Conservation (phyloP, 2,888 invertebrate genomes). For the Ectemnius continuus region DNA sequence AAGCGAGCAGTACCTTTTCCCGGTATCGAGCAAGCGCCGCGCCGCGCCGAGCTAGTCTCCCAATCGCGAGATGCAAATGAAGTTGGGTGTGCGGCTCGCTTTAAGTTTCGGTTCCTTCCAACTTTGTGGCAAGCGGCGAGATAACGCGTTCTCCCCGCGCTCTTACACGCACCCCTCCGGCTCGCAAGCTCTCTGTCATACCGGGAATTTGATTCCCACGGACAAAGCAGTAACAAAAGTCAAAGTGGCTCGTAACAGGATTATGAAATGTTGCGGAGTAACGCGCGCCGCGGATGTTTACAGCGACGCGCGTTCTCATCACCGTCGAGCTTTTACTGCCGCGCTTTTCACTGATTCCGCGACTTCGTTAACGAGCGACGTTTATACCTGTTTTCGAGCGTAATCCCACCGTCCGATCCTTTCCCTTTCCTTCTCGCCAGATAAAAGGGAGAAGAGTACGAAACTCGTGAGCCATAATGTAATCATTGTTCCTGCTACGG, state of each 20-base stretch:
- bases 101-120: no score
- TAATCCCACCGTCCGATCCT: conserved; percentile 23
- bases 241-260: conserved; percentile 64
- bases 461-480: conserved; percentile 21
- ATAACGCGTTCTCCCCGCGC: conserved; percentile 26
- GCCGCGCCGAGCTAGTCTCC: no score
- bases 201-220: conserved; percentile 58
- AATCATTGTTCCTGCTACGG: conserved; percentile 41
- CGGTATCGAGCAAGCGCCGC: no score
- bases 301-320: conserved; percentile 50
- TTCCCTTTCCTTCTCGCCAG: conserved; percentile 31
- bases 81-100: no score
- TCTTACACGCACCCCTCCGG: conserved; percentile 48
- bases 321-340: conserved; percentile 48
- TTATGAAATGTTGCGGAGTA: conserved; percentile 65
- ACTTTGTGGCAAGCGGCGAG: not conserved
- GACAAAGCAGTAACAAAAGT: conserved; percentile 55
- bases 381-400: conserved; percentile 55
- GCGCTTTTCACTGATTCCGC: conserved; percentile 60
- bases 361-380: conserved; percentile 59
- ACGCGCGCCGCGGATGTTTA: conserved; percentile 58
- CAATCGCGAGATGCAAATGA: no score
- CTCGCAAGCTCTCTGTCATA: conserved; percentile 8
- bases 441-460: not conserved
- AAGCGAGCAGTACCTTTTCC: not conserved